These are phyloP conservation scores for Canis aureus DNA, from an alignment of 2,113 vertebrate species.

Conservation along the genomic window DNA sequence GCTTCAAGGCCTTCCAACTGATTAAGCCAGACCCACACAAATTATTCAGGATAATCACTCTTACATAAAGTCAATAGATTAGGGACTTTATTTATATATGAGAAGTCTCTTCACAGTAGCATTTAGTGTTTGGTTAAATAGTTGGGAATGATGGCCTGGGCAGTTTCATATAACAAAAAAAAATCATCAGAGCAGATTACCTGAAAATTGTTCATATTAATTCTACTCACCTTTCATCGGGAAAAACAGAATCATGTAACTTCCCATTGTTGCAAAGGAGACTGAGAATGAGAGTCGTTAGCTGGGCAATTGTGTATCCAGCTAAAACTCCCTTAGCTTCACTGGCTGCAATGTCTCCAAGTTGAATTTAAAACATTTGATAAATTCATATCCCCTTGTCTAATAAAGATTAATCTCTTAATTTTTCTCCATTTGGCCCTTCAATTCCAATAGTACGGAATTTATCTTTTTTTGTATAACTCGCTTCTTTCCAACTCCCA, in stretches of 20 bases:
- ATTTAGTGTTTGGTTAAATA: neutral
- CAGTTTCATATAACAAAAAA: neutral
- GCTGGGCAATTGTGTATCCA: neutral
- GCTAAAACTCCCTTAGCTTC: neutral
- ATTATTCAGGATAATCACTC: neutral
- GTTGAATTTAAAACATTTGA: neutral
- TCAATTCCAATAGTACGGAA: neutral
- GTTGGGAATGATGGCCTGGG: neutral
- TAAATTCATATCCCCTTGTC: neutral
- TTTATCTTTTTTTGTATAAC: neutral
- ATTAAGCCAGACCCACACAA: neutral
- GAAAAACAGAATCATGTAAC: neutral
- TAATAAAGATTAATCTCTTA: neutral
- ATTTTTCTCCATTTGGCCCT: neutral
- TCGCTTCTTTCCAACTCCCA: neutral
- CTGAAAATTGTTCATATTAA: neutral
- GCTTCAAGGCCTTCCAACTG: neutral
- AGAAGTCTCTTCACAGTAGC: neutral
- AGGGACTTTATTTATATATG: neutral
- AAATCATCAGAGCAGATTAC: neutral
- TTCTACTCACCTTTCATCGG: neutral
- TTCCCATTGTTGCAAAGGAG: neutral
- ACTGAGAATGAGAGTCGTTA: neutral
- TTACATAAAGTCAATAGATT: neutral
- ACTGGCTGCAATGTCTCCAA: neutral